A percentile compares a stretch with the other conserved stretches of the same genome.
Evolutionary conservation across 2,113 vertebrate genomes (phyloP).

Genomic region (Cyanoderma ruficeps): DNA sequence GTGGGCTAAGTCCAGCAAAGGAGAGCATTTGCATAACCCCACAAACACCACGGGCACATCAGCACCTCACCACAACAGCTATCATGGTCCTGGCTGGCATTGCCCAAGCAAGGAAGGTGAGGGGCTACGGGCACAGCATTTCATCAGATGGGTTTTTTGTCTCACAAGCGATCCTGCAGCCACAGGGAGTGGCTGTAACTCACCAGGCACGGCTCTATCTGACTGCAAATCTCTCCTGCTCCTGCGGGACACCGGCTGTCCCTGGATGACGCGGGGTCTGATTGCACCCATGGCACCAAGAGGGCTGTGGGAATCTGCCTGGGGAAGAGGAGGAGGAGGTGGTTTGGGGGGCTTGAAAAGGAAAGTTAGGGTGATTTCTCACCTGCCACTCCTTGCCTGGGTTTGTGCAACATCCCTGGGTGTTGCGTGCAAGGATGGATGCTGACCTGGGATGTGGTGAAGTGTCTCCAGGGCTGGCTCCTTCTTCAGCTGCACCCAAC

Average conservation of each 20-base stretch:
- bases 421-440: accelerated
- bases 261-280: background rate
- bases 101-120: background rate
- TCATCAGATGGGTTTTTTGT: background rate
- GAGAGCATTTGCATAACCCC: background rate
- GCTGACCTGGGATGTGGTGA: background rate
- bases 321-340: background rate
- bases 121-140: background rate
- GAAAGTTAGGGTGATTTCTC: background rate
- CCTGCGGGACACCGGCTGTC: accelerated
- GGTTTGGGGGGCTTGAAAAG: background rate
- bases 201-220: background rate
- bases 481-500: background rate
- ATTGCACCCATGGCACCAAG: accelerated
- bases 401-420: background rate
- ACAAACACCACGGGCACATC: accelerated
- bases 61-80: background rate
- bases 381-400: accelerated
- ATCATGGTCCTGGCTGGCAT: accelerated
- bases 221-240: background rate
- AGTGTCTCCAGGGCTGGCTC: background rate
- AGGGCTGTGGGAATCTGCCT: accelerated
- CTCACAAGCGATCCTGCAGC: background rate
- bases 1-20: background rate
- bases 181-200: background rate